Conservation (phyloP, 1,140 invertebrate species). For the Drosophila ficusphila region DNA sequence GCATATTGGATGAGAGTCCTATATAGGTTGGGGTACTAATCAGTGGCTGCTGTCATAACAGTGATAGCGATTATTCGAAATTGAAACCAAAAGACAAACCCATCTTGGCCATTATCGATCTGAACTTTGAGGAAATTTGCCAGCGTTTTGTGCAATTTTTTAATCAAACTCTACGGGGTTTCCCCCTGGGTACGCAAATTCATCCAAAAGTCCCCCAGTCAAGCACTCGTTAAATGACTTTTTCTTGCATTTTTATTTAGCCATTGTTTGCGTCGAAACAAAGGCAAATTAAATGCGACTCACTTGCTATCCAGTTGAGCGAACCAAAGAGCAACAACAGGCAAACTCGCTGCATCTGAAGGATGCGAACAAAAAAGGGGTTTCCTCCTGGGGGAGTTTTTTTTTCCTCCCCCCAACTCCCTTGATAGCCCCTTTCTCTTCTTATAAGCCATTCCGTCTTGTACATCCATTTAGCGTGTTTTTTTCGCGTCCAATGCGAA, state of each 20-base stretch:
- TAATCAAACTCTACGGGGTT: conserved; percentile 34
- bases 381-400: conserved; percentile 15
- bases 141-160: conserved; percentile 44
- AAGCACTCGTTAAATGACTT: conserved; percentile 77
- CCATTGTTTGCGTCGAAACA: conserved; percentile 69
- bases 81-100: conserved; percentile 29
- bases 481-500: conserved; percentile 13
- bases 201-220: conserved; percentile 13
- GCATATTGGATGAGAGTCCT: conserved; percentile 69
- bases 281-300: conserved; percentile 81
- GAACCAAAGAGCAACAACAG: conserved; percentile 48
- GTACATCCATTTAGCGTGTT: conserved; percentile 15
- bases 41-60: conserved; percentile 72
- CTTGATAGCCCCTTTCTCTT: neutral
- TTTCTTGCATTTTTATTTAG: conserved; percentile 63
- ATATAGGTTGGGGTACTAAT: conserved; percentile 49
- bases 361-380: conserved; percentile 19
- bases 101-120: conserved; percentile 37
- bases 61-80: conserved; percentile 50
- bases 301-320: conserved; percentile 80
- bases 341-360: conserved; percentile 47
- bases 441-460: neutral
- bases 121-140: conserved; percentile 42
- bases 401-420: neutral
- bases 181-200: neutral